Conservation (phyloP, 2,113 vertebrate species). For the Drymodes brunneopygia region DNA sequence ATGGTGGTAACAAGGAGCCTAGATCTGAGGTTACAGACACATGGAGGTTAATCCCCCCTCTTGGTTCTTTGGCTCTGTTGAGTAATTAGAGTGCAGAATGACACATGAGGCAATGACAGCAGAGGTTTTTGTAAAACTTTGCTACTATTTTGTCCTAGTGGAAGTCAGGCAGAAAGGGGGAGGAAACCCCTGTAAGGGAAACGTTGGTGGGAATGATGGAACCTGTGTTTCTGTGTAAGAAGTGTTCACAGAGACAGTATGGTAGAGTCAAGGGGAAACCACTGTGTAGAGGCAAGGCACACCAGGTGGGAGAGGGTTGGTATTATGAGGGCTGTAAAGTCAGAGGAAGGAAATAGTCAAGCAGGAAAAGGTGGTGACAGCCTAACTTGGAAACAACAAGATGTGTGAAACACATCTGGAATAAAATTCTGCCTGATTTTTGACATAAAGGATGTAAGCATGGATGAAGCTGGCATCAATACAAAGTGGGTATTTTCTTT, state of each 20-base stretch:
- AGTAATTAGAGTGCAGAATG: neutral
- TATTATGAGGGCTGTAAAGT: accelerated
- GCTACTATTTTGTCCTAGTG: neutral
- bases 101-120: neutral
- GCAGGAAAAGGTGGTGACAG: neutral
- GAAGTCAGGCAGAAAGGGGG: neutral
- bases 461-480: neutral
- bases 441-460: neutral
- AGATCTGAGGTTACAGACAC: neutral
- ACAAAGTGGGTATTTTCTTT: neutral
- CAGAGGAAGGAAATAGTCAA: neutral
- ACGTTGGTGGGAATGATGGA: neutral
- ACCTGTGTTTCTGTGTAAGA: neutral
- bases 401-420: neutral
- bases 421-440: neutral
- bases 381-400: neutral
- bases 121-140: neutral
- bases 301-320: neutral
- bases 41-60: neutral
- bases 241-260: neutral
- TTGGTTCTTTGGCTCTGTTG: neutral
- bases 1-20: neutral
- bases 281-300: neutral
- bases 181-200: neutral
- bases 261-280: neutral